phyloP scores from a whole-genome alignment of 30 jellyfish, hydroid and myxozoan species.

The Haliclystus octoradiatus region DNA sequence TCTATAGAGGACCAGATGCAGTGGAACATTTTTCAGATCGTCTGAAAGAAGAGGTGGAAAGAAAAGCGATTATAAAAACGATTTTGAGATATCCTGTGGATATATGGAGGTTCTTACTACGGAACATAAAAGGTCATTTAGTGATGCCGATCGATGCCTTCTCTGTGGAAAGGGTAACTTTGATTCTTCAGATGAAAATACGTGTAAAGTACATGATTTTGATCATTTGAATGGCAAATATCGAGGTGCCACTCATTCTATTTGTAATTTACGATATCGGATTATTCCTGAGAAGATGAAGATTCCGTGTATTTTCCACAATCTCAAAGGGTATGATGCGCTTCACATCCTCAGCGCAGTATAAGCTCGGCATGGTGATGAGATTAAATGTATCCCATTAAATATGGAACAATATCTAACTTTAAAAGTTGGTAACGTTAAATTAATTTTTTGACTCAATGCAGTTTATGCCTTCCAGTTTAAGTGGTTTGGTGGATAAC shows the following conservation, averaged over 20 bases:
- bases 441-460: conserved; percentile 16
- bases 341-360: conserved; percentile 28
- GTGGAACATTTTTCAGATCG: not conserved
- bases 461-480: conserved; percentile 25
- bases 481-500: conserved; percentile 15
- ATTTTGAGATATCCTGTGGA: not conserved
- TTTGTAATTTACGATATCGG: no score
- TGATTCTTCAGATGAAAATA: no score
- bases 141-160: conserved; percentile 5
- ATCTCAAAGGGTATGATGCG: conserved; percentile 41
- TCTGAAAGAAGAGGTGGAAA: not conserved
- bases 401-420: conserved; percentile 32
- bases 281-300: conserved; percentile 24
- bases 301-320: conserved; percentile 49
- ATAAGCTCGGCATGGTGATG: conserved; percentile 5
- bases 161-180: conserved; percentile 20
- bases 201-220: no score
- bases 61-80: not conserved
- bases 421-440: conserved; percentile 9
- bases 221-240: no score
- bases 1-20: conserved; percentile 24
- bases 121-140: not conserved
- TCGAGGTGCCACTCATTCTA: no score
- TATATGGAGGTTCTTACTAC: not conserved
- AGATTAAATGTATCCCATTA: conserved; percentile 11